These are phyloP conservation scores for Phymatocera aterrima DNA, from an alignment of 2,888 invertebrate genomes.

Conservation along the genomic window DNA sequence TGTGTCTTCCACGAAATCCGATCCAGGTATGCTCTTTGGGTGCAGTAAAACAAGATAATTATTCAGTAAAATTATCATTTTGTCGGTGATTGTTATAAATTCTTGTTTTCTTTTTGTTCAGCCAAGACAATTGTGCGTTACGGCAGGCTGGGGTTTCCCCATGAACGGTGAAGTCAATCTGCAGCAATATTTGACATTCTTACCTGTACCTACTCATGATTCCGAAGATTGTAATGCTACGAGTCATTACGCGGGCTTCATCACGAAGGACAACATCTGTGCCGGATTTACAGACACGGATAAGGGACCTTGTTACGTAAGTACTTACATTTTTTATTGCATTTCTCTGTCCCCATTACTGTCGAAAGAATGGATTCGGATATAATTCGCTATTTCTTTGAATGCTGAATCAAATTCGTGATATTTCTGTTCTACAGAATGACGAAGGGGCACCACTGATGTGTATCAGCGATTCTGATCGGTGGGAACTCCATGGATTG, in stretches of 20 bases:
- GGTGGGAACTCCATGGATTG: conserved; percentile 80
- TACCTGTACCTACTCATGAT: conserved; percentile 77
- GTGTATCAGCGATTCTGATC: conserved; percentile 77
- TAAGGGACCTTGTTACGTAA: conserved; percentile 80
- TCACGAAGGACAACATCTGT: conserved; percentile 79
- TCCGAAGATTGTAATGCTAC: conserved; percentile 79
- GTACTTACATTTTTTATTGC: too few species aligned
- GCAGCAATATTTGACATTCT: conserved; percentile 76
- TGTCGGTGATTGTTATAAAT: neutral
- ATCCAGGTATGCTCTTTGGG: conserved; percentile 62
- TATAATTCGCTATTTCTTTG: neutral
- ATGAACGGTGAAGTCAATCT: conserved; percentile 69
- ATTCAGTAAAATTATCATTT: neutral
- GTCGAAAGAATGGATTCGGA: neutral
- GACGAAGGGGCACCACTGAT: conserved; percentile 82
- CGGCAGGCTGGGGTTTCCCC: conserved; percentile 79
- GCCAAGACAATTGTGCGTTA: conserved; percentile 77
- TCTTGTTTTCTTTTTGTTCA: conserved; percentile 55
- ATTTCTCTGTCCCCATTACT: too few species aligned
- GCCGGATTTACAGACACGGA: conserved; percentile 78
- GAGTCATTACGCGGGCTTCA: conserved; percentile 79
- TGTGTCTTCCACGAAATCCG: conserved; percentile 76
- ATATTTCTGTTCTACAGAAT: conserved; percentile 74
- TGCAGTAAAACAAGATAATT: neutral
- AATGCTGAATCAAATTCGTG: conserved; percentile 7